Evolutionary conservation across 2,888 invertebrate genomes (phyloP).

Genomic region (Bellardia bayeri): DNA sequence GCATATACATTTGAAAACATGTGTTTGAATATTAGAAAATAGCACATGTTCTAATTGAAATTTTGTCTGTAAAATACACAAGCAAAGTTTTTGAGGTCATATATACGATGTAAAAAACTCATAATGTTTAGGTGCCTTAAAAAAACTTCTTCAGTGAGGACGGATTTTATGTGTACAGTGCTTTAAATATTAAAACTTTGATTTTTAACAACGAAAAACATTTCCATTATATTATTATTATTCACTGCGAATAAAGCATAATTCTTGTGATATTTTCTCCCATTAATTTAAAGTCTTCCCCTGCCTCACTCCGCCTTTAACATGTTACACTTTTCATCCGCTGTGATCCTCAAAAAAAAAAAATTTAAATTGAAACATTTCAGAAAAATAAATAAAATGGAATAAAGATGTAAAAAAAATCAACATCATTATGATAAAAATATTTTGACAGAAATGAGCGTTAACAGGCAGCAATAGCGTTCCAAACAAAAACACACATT

Average conservation of each 20-base stretch:
- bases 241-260: slow-evolving; percentile 27
- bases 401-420: slow-evolving; percentile 53
- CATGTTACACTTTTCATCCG: slow-evolving; percentile 11
- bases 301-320: background rate
- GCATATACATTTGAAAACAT: too few relatives aligned
- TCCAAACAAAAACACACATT: slow-evolving; percentile 16
- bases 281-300: slow-evolving; percentile 4
- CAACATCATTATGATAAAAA: slow-evolving; percentile 66
- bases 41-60: too few relatives aligned
- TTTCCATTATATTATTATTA: background rate
- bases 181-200: too few relatives aligned
- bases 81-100: too few relatives aligned
- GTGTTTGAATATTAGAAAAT: too few relatives aligned
- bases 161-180: too few relatives aligned
- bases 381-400: slow-evolving; percentile 29
- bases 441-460: slow-evolving; percentile 66
- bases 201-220: background rate
- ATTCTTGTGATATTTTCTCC: background rate
- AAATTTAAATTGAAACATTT: slow-evolving; percentile 23
- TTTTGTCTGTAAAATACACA: too few relatives aligned
- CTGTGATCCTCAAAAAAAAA: background rate
- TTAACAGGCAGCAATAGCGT: slow-evolving; percentile 34
- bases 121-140: too few relatives aligned
- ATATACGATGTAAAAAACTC: too few relatives aligned
- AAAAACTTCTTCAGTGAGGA: too few relatives aligned